Conservation (phyloP, 2,113 vertebrate species). For the Podocnemis expansa region DNA sequence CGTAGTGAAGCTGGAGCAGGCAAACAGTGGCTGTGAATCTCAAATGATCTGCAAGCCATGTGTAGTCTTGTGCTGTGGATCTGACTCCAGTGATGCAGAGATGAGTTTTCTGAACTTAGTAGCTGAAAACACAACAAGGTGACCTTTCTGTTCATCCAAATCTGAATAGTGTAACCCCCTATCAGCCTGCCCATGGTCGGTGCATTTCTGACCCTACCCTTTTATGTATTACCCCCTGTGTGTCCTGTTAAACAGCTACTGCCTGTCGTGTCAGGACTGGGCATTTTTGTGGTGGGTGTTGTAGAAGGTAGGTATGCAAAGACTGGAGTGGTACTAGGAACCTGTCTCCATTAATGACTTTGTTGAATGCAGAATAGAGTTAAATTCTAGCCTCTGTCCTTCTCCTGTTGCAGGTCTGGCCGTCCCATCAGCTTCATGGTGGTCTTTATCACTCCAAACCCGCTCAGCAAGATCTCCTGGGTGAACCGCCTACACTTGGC, state of each 20-base stretch:
- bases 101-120: neutral
- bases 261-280: too few relatives aligned
- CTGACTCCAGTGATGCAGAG: neutral
- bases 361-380: neutral
- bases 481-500: slow-evolving; percentile 94
- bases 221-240: neutral
- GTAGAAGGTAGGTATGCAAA: neutral
- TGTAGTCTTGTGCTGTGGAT: neutral
- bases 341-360: neutral
- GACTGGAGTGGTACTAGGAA: neutral
- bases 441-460: slow-evolving; percentile 95
- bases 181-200: neutral
- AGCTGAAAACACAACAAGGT: neutral
- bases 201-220: neutral
- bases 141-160: too few relatives aligned
- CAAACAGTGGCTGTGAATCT: neutral
- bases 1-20: neutral
- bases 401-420: slow-evolving; percentile 81
- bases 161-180: neutral
- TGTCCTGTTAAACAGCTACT: neutral
- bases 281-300: neutral
- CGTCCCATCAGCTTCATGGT: slow-evolving; percentile 96
- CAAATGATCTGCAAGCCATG: neutral
- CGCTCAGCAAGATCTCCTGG: slow-evolving; percentile 97
- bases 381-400: neutral